Evolutionary conservation across 2,888 invertebrate genomes (phyloP), one percentile per base, ranked within the genome.

Genomic region (Eumerus sabulonum): DNA sequence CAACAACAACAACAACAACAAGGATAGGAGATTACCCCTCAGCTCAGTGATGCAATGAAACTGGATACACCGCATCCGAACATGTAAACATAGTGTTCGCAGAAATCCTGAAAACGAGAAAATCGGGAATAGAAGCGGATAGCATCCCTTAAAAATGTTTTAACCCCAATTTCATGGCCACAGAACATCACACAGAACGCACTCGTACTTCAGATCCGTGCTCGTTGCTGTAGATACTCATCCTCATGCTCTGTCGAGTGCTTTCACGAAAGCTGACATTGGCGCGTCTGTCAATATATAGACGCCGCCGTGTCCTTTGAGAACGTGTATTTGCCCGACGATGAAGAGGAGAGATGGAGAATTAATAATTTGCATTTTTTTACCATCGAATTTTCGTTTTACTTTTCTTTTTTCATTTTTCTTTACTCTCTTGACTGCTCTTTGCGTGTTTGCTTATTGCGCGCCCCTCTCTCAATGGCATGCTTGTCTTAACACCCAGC

Each of bases 141-240:
- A 27, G 7, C 27, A 27, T 27, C 1, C 13, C 7, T 9, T 9
- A 40, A 42, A n/a, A 19, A 42, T 4, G 16, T 27, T n/a, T 40
- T 54, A 48, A 40, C 40, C 66, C 48, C 56, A 56, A 56, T 66
- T 66, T 56, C 56, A 66, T 56, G 66, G 66, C 27, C 56, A 56
- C 56, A 54, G 44, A 54, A 54, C 64, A 54, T 17, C 64, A 66
- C 54, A 66, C 38, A 56, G 16, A 38, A 66, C 47, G 40, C 66
- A 48, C 19, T 56, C 56, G 56, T 13, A 47, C 17, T 27, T 27
- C 27, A 7, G 7, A 2, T 27, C 27, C 27, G 7, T n/a, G n/a
- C n/a, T n/a, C n/a, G n/a, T n/a, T n/a, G n/a, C n/a, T n/a, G n/a
- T n/a, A n/a, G n/a, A n/a, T 27, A 4, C 27, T 7, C 27, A 27